Conservation (phyloP, 2,888 invertebrate species). For the Andrena bicolor region DNA sequence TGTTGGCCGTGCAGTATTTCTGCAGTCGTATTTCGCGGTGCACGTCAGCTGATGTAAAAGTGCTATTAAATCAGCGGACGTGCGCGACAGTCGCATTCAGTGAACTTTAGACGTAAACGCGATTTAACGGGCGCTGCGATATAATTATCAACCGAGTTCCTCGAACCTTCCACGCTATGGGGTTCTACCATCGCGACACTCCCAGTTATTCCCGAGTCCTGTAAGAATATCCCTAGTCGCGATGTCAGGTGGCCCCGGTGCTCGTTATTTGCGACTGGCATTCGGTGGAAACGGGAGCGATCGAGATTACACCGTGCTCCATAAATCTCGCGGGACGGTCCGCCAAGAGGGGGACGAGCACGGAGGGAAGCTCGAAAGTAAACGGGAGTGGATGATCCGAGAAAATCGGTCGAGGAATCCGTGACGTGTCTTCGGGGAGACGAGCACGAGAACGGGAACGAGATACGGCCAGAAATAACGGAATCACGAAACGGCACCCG, state of each 20-base stretch:
- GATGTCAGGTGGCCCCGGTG: not conserved
- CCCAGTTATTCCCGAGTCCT: not conserved
- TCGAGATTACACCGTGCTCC: not conserved
- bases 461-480: constrained; percentile 49
- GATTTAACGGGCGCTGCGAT: constrained; percentile 1
- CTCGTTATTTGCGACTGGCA: constrained; percentile 5
- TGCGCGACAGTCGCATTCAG: constrained; percentile 19
- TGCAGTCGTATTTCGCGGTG: constrained; percentile 34
- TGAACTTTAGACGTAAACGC: constrained; percentile 3
- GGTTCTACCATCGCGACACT: not conserved
- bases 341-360: constrained; percentile 1
- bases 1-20: constrained; percentile 35
- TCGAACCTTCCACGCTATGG: not conserved
- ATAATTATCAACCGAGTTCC: constrained; percentile 16
- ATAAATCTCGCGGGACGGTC: constrained; percentile 2
- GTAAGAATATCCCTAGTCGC: not conserved
- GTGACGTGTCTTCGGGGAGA: constrained; percentile 40
- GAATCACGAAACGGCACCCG: constrained; percentile 16
- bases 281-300: constrained; percentile 6
- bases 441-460: constrained; percentile 20
- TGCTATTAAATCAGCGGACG: constrained; percentile 30
- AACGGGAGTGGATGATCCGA: constrained; percentile 22
- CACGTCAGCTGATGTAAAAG: constrained; percentile 26
- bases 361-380: not conserved
- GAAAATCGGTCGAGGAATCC: constrained; percentile 41